These are phyloP conservation scores for Nettapus auritus DNA, from an alignment of 2,113 vertebrate species.

Conservation along the genomic window DNA sequence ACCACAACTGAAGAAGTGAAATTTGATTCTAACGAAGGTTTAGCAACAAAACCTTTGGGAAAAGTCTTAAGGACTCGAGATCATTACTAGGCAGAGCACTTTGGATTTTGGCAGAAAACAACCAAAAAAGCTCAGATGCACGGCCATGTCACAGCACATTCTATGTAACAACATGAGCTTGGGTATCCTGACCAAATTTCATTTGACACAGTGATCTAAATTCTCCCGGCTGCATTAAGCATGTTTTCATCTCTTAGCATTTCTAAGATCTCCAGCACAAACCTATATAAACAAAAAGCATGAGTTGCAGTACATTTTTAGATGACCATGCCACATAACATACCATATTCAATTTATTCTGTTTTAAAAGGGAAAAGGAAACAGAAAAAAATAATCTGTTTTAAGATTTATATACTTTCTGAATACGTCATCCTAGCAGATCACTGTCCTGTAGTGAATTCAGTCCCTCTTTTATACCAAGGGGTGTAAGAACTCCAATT, in stretches of 20 bases:
- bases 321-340: background rate
- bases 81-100: accelerated
- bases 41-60: background rate
- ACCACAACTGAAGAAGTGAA: background rate
- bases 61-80: background rate
- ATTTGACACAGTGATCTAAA: background rate
- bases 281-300: background rate
- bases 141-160: background rate
- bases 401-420: background rate
- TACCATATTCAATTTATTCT: background rate
- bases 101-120: background rate
- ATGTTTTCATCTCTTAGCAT: background rate
- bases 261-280: background rate
- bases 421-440: background rate
- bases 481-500: accelerated
- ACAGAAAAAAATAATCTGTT: background rate
- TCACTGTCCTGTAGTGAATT: background rate
- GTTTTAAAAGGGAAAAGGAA: background rate
- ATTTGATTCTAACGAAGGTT: background rate
- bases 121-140: background rate
- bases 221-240: background rate
- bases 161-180: background rate
- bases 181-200: background rate
- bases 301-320: background rate
- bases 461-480: background rate